A percentile compares a stretch with the other conserved stretches of the same genome.
phyloP scores from a whole-genome alignment of 2,113 vertebrate genomes.

The Apodemus speciosus region DNA sequence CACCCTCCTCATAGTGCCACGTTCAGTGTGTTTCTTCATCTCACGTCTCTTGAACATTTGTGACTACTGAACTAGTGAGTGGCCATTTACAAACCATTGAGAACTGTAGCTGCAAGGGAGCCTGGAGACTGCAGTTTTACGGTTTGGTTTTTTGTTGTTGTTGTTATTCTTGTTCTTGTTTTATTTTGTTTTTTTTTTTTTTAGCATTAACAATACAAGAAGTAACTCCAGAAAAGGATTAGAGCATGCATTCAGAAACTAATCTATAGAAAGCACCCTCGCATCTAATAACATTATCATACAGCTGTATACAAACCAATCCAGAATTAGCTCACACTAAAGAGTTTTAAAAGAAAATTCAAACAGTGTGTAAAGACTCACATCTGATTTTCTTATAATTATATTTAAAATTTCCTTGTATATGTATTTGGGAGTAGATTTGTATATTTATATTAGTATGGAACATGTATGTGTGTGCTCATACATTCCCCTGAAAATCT shows the following conservation, averaged over 20 bases:
- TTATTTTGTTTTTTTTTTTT: neutral
- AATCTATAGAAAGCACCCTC: neutral
- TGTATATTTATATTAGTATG: neutral
- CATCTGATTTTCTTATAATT: neutral
- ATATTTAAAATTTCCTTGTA: neutral
- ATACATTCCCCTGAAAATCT: neutral
- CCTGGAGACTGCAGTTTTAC: neutral
- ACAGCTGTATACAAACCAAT: neutral
- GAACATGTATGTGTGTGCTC: neutral
- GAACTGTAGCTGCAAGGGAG: neutral
- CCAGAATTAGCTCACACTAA: neutral
- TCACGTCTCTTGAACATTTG: neutral
- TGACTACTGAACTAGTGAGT: neutral
- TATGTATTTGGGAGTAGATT: neutral
- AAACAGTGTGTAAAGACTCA: neutral
- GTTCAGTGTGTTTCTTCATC: neutral
- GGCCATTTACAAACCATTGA: neutral
- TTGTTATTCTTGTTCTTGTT: too few relatives aligned
- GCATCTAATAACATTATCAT: neutral
- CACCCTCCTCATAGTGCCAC: fast-evolving
- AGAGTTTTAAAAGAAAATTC: neutral
- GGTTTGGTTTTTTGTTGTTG: too few relatives aligned
- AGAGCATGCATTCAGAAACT: neutral
- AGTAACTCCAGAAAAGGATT: neutral
- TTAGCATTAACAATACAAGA: neutral